Evolutionary conservation across 2,797 vertebrate species (phyloP).

Genomic region (Zalophus californianus): DNA sequence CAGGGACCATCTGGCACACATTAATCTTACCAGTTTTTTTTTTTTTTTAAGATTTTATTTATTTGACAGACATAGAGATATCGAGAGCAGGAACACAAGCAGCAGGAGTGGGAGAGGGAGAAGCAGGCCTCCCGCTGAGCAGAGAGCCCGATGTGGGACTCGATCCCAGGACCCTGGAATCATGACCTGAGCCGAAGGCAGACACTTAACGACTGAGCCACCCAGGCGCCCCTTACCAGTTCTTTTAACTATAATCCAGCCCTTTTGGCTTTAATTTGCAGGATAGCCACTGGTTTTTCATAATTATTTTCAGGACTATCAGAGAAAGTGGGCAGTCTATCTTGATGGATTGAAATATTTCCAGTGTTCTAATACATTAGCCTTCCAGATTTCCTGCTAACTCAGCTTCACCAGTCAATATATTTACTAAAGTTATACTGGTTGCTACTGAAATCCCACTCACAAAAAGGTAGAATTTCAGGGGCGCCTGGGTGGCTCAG

Average conservation of each 20-base stretch:
- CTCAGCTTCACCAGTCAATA: background rate
- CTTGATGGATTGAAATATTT: slow-evolving; percentile 87
- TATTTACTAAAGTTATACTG: background rate
- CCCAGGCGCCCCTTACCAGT: background rate
- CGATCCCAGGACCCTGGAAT: too few relatives aligned
- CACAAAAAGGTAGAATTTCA: background rate
- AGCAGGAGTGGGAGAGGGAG: too few relatives aligned
- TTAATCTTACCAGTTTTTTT: background rate
- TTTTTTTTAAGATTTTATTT: too few relatives aligned
- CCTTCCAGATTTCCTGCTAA: background rate
- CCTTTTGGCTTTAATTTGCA: slow-evolving; percentile 90
- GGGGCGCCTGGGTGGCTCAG: too few relatives aligned
- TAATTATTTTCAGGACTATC: slow-evolving; percentile 93
- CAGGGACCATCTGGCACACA: background rate
- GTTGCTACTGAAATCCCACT: background rate
- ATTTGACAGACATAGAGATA: too few relatives aligned
- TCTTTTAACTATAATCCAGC: slow-evolving; percentile 88
- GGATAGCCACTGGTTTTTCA: slow-evolving; percentile 91
- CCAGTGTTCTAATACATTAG: background rate
- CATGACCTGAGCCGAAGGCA: too few relatives aligned
- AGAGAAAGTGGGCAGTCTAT: slow-evolving; percentile 88
- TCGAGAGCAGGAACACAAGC: too few relatives aligned
- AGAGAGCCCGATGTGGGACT: too few relatives aligned
- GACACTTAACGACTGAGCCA: too few relatives aligned
- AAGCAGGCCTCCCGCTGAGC: too few relatives aligned